A percentile compares a stretch with the other conserved stretches of the same genome.
These are phyloP conservation scores for Sebastes minor DNA, from an alignment of 2,797 vertebrate species.

Conservation along the genomic window DNA sequence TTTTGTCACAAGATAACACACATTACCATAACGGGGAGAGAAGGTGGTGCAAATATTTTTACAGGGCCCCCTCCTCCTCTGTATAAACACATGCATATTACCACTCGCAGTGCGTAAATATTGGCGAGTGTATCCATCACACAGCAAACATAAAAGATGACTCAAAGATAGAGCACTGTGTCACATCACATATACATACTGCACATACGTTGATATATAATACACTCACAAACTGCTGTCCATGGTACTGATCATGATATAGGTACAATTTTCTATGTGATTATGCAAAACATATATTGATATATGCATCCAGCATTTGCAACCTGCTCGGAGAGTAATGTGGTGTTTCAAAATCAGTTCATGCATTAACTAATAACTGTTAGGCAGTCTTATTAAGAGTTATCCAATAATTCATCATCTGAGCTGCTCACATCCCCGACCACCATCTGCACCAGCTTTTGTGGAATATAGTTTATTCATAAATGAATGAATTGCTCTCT, in stretches of 20 bases:
- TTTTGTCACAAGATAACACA: conserved; percentile 60
- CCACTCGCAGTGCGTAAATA: conserved; percentile 50
- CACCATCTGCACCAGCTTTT: conserved; percentile 33
- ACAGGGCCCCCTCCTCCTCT: conserved; percentile 14
- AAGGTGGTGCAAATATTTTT: conserved; percentile 62
- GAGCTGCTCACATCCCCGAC: conserved; percentile 37
- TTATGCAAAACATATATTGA: conserved; percentile 32
- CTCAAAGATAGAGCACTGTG: conserved; percentile 7
- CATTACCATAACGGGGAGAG: conserved; percentile 44
- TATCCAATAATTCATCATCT: conserved; percentile 53
- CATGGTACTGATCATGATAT: background rate
- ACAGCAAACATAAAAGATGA: conserved; percentile 39
- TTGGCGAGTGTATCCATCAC: conserved; percentile 37
- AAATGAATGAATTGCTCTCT: conserved; percentile 33
- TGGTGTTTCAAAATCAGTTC: conserved; percentile 34
- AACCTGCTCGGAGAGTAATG: conserved; percentile 2
- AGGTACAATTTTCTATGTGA: conserved; percentile 3
- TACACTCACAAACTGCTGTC: background rate
- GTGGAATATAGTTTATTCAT: conserved; percentile 42
- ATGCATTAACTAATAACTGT: conserved; percentile 29
- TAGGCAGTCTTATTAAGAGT: conserved; percentile 15
- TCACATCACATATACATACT: background rate
- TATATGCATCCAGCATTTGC: conserved; percentile 6
- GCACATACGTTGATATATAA: background rate
- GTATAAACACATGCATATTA: conserved; percentile 52